Conservation (phyloP, 2,888 invertebrate species). For the Mesorhabditis sp. region DNA sequence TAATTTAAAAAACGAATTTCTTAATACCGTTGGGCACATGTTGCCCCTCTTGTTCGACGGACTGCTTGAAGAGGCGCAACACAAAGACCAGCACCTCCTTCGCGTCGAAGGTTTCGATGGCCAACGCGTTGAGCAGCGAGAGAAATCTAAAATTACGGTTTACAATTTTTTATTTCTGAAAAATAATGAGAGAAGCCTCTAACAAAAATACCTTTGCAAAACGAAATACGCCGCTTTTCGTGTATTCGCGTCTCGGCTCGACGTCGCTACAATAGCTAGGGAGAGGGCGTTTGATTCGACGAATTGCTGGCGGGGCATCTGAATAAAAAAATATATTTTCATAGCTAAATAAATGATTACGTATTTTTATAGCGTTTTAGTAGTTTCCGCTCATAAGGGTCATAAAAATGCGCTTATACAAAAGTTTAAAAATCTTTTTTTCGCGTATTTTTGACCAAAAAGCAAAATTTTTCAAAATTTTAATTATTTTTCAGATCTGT, state of each 20-base stretch:
- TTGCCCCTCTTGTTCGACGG: background rate
- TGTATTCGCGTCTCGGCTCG: background rate
- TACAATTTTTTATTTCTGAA: background rate
- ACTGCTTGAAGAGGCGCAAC: background rate
- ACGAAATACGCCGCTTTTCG: background rate
- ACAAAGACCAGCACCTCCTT: background rate
- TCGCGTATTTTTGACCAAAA: too few relatives aligned
- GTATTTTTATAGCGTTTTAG: too few relatives aligned
- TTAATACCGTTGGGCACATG: background rate
- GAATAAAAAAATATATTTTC: background rate
- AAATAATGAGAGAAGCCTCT: background rate
- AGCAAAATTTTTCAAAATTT: too few relatives aligned
- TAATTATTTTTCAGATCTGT: too few relatives aligned
- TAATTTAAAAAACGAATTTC: background rate
- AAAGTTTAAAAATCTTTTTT: too few relatives aligned
- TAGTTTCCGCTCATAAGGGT: too few relatives aligned
- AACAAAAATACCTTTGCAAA: background rate
- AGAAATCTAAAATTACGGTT: background rate
- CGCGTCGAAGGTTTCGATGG: background rate
- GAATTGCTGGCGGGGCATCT: background rate
- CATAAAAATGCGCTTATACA: too few relatives aligned
- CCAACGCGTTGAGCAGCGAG: conserved; percentile 5
- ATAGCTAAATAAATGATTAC: background rate
- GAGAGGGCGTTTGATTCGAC: background rate
- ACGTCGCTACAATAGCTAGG: background rate